Evolutionary conservation across 37 sponge, comb jelly and placozoan species (phyloP), one percentile per base, ranked within the genome.

Genomic region (Hexactinellida sp.): DNA sequence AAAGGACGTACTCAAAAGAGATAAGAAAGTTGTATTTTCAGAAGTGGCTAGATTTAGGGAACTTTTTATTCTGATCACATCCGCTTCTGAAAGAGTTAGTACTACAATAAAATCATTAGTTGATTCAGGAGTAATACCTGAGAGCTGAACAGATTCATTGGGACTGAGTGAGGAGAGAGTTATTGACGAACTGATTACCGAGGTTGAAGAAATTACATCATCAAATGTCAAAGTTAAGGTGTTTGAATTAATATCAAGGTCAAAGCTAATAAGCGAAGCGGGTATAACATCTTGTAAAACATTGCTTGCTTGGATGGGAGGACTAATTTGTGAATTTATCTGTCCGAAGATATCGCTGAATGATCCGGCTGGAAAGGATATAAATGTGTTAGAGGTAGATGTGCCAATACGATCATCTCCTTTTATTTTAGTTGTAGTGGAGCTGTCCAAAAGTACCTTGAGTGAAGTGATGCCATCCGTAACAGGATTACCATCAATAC

Each of bases 51-150:
- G 91, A 34, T 16, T 37, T 21, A 36, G 37, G 36, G 82, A 52
- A 16, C 88, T 91, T 82, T 91, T 95, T 23, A 95, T 82, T 36
- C 38, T 76, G 82, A 93, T 92, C 38, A 87, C 36, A 38, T 95
- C 92, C 24, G 19, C 47, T 13, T 47, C 36, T 24, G 89, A 84
- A 24, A 95, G 38, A 1, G 55, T 83, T 21, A 92, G 47, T 0
- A 82, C 36, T 0, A 91, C 55, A 63, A 91, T 55, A 10, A 86
- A 28, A 28, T 38, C 84, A 16, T 36, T 83, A 37, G 36, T 86
- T 16, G 54, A 21, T 13, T 28, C 23, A 24, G 39, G 24, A 3
- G 82, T 86, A 1, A 37, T 21, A 24, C 34, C 1, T 3, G 84
- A 25, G 38, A 83, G 84, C 37, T 83, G 84, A 10, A 83, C 23